Base-by-base conservation (phyloP, 2,888 invertebrate species). In the Drosophila fulvimacula region DNA sequence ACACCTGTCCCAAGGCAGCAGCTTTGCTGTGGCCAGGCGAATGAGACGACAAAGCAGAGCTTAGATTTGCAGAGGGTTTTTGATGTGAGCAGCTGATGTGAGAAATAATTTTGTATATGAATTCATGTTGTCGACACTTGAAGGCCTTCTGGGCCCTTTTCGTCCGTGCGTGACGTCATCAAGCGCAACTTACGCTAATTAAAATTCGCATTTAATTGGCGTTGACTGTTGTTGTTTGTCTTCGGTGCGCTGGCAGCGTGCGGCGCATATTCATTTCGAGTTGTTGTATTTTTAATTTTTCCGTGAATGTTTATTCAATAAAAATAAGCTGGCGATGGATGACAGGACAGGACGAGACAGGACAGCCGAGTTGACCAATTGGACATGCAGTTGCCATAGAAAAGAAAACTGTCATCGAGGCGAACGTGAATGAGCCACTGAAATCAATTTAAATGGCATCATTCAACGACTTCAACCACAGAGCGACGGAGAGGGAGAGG, bases 201-300 rank as follows among this genome's bases (percentile, higher is more conserved):
- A 90, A 88, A 88, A 88, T 90, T 89, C 90, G 72, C 87, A 86
- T 90, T 90, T 88, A 88, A 88, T 88, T 88, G 88, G 82, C 84
- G 83, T 82, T 69, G 87, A 77, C 69, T 86, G 77, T 73, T 83
- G 76, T 88, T 83, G 77, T 88, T 88, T 89, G 86, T 85, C 89
- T 89, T 89, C 70, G 49, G 3, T 3, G 24, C 24, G 24, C 24
- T 24, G 24, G 24, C 24, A 4, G 24, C 24, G 27, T 11, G 60
- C 72, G 46, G 42, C 51, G 58, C 42, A 38, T 19, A 59, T 52
- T 24, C 27, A 32, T 11, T 30, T 39, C 46, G 15, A 9, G 15
- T 32, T 36, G 27, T 69, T 44, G 56, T 55, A 51, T 58, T 56
- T 51, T 57, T 38, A 38, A 57, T 57, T 61, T 57, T 62, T 64